These are phyloP conservation scores for Romanogobio albipinnatus DNA, from an alignment of 2,113 vertebrate species.

Conservation along the genomic window DNA sequence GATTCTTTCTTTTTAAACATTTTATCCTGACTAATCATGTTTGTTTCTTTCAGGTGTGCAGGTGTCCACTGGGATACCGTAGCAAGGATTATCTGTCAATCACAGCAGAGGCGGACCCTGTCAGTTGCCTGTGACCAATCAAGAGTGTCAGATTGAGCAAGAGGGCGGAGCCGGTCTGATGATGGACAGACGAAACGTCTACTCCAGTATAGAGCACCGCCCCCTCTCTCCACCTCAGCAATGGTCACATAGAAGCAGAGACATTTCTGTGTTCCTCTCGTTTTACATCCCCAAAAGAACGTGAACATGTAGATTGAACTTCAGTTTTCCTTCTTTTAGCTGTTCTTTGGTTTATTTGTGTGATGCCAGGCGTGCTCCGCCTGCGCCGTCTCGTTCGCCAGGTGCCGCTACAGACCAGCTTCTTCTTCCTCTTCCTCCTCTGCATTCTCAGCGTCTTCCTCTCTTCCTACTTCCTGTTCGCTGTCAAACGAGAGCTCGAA, in stretches of 20 bases:
- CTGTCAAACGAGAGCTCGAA: constrained; percentile 83
- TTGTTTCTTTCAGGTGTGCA: not conserved
- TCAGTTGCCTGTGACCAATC: not conserved
- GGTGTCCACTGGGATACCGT: not conserved
- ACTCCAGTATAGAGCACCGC: not conserved
- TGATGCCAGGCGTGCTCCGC: constrained; percentile 58
- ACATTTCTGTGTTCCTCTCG: not conserved
- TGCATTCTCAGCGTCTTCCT: constrained; percentile 86
- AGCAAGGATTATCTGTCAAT: not conserved
- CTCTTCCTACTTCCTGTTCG: constrained; percentile 88
- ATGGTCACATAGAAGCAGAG: constrained; percentile 54
- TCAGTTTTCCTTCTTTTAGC: not conserved
- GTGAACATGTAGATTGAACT: not conserved
- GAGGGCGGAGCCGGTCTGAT: not conserved
- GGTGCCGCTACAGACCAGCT: constrained; percentile 81
- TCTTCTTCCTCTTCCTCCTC: constrained; percentile 84
- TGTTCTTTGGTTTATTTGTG: constrained; percentile 29
- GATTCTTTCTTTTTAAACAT: not conserved
- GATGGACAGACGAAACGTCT: not conserved
- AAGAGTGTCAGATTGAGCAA: not conserved
- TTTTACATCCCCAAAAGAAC: not conserved
- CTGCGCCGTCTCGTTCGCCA: constrained; percentile 82
- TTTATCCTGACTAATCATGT: not conserved
- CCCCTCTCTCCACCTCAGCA: constrained; percentile 24
- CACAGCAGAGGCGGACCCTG: not conserved